phyloP scores from a whole-genome alignment of 2,888 invertebrate genomes.

The Andrena haemorrhoa region DNA sequence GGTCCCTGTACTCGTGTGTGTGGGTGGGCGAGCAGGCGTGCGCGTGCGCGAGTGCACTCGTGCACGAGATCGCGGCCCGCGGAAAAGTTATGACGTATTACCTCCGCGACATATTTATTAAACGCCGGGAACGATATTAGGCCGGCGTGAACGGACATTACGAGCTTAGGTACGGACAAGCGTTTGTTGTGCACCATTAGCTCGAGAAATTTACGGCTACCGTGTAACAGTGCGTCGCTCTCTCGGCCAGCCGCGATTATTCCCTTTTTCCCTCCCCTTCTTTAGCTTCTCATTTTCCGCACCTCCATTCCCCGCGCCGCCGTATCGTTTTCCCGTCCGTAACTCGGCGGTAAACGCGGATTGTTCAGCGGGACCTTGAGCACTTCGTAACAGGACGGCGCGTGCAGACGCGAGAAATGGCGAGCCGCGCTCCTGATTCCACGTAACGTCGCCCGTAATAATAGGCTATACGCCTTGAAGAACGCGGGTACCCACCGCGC shows the following conservation, averaged over 20 bases:
- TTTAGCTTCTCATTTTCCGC: background rate
- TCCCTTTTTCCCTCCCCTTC: background rate
- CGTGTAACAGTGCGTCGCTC: slow-evolving; percentile 31
- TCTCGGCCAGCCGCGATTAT: slow-evolving; percentile 32
- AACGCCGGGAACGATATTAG: slow-evolving; percentile 77
- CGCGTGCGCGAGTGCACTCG: slow-evolving; percentile 23
- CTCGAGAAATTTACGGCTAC: slow-evolving; percentile 78
- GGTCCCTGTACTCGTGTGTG: background rate
- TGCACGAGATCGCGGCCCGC: slow-evolving; percentile 52
- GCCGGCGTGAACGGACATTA: slow-evolving; percentile 77
- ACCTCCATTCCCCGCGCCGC: background rate
- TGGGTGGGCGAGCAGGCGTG: slow-evolving; percentile 28
- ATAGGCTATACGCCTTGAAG: slow-evolving; percentile 11
- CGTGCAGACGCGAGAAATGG: background rate
- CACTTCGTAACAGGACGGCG: slow-evolving; percentile 22
- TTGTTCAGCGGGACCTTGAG: slow-evolving; percentile 14
- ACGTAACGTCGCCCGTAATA: slow-evolving; percentile 42
- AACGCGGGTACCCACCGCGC: slow-evolving; percentile 2
- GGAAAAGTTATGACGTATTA: slow-evolving; percentile 77
- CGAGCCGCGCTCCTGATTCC: slow-evolving; percentile 19
- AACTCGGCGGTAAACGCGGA: background rate
- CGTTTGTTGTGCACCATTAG: slow-evolving; percentile 79
- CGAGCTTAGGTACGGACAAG: slow-evolving; percentile 76
- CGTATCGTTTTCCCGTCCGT: background rate
- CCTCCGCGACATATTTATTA: slow-evolving; percentile 81